Percentiles rank a stretch among this genome's conserved stretches.
These are phyloP conservation scores for Hypotaenidia philippensis DNA, from an alignment of 2,797 vertebrate species.

Conservation along the genomic window DNA sequence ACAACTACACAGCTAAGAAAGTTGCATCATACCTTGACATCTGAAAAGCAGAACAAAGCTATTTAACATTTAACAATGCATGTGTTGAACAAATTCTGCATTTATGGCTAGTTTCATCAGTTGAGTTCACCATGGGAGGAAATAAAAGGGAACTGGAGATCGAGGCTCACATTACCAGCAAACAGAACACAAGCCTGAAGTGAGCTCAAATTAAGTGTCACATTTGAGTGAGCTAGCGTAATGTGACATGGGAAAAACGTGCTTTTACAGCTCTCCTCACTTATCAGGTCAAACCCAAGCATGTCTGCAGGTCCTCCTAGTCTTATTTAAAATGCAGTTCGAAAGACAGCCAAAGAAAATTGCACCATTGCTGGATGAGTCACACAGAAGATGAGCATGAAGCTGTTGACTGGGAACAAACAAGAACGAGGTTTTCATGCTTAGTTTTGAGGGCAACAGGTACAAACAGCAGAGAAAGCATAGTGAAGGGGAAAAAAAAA, in stretches of 20 bases:
- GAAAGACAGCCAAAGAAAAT: constrained; percentile 1
- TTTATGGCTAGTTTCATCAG: not conserved
- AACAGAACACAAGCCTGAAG: not conserved
- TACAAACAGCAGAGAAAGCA: not conserved
- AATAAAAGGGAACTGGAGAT: not conserved
- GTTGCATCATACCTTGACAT: not conserved
- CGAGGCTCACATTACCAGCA: not conserved
- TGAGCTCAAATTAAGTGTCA: not conserved
- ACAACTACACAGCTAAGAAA: not conserved
- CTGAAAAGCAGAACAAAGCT: constrained; percentile 1
- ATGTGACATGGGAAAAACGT: not conserved
- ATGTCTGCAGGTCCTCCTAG: not conserved
- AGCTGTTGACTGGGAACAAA: not conserved
- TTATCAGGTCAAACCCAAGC: not conserved
- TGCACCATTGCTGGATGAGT: not conserved
- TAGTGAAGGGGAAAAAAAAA: not conserved
- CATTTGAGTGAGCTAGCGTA: not conserved
- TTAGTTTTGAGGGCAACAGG: not conserved
- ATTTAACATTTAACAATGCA: not conserved
- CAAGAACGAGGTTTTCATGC: not conserved
- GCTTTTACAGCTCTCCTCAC: not conserved
- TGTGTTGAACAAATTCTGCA: not conserved
- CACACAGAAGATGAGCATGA: not conserved
- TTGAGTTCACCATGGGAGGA: not conserved
- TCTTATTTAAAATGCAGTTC: not conserved